phyloP scores from a whole-genome alignment of 2,113 vertebrate species.

The Scomber scombrus region DNA sequence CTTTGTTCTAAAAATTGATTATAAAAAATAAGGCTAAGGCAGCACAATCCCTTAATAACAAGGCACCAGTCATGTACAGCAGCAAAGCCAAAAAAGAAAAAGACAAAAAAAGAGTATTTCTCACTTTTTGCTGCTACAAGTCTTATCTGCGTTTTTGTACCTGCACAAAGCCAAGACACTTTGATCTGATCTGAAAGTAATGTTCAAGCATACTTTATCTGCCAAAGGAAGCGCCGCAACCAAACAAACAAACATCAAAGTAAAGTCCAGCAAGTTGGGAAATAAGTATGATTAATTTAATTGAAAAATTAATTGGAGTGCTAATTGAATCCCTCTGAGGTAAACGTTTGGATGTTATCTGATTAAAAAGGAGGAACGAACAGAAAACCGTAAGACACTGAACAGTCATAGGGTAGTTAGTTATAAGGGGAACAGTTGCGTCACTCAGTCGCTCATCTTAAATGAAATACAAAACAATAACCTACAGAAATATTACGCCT shows the following conservation, averaged over 20 bases:
- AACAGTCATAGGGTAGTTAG: not conserved
- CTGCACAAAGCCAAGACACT: constrained; percentile 48
- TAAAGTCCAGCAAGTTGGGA: constrained; percentile 30
- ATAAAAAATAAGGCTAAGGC: not conserved
- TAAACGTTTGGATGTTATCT: constrained; percentile 46
- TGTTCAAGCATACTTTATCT: constrained; percentile 51
- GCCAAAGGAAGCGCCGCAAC: constrained; percentile 27
- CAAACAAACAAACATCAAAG: constrained; percentile 62
- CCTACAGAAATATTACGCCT: not conserved
- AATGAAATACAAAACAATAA: not conserved
- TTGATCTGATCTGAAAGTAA: constrained; percentile 63
- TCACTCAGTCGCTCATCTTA: not conserved
- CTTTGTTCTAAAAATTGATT: constrained; percentile 20
- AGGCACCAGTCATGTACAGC: constrained; percentile 22
- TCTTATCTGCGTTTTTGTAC: constrained; percentile 63
- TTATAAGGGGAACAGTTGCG: not conserved
- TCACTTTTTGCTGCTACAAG: constrained; percentile 27
- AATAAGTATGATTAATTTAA: constrained; percentile 67
- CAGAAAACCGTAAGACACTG: not conserved
- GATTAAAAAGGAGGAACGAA: constrained; percentile 25
- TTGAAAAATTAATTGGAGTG: constrained; percentile 70
- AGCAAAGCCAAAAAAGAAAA: not conserved
- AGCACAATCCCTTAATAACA: constrained; percentile 10
- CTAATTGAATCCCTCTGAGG: constrained; percentile 60
- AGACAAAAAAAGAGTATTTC: not conserved